A percentile compares a stretch with the other conserved stretches of the same genome.
Conservation (phyloP, 2,797 vertebrate species). For the Chelidonichthys spinosus region DNA sequence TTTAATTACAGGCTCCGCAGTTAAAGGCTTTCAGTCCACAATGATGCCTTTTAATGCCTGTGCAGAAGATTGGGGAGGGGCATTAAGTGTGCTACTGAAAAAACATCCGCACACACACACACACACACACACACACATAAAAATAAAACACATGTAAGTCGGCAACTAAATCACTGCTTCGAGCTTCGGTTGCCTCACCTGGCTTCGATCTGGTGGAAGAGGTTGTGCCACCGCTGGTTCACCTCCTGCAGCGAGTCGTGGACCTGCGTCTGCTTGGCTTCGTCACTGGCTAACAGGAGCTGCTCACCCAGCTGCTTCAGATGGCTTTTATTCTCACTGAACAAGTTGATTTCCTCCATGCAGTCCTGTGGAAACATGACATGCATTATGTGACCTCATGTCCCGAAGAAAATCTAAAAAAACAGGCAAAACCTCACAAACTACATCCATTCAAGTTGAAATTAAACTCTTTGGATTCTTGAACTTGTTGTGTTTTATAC, state of each 20-base stretch:
- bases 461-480: not conserved
- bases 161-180: no score
- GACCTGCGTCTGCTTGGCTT: conserved; percentile 86
- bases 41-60: conserved; percentile 51
- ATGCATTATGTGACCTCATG: not conserved
- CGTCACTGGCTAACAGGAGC: conserved; percentile 89
- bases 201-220: conserved; percentile 91
- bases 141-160: not conserved
- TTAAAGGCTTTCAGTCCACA: conserved; percentile 39
- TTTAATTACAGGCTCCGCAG: conserved; percentile 42
- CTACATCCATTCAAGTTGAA: not conserved
- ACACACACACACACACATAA: not conserved
- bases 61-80: no score
- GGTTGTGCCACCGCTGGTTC: conserved; percentile 92
- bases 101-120: no score
- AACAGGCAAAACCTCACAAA: not conserved
- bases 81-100: no score
- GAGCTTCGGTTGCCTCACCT: conserved; percentile 85
- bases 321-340: conserved; percentile 92
- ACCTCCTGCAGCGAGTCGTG: conserved; percentile 89
- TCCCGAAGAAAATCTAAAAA: not conserved
- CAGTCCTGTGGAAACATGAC: conserved; percentile 86
- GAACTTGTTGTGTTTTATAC: not conserved
- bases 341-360: conserved; percentile 96
- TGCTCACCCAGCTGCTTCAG: conserved; percentile 93